Evolutionary conservation across 1,140 invertebrate species (phyloP), one percentile per base, ranked within the genome.

Genomic region (Diorhabda elongata): DNA sequence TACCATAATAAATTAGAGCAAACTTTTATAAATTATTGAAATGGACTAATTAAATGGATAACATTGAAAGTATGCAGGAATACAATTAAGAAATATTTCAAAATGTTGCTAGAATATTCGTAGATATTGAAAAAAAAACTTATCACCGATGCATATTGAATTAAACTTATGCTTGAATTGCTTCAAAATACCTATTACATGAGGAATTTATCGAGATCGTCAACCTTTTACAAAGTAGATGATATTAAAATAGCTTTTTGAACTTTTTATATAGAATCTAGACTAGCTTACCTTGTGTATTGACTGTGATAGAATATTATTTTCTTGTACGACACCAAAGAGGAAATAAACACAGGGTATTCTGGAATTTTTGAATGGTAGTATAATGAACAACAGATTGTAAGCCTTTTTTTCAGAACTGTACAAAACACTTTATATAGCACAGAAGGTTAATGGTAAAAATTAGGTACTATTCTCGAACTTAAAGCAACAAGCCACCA

Each of bases 291-390:
- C 61, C 61, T 62, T 44, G 44, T 62, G 42, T 62, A 44, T 44
- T 62, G 61, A 62, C 61, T 62, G 61, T 62, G 61, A 62, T 62
- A 62, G 61, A 62, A 42, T 62, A 62, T 44, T 62, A 62, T 62
- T n/a, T 62, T 3, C 44, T 62, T 62, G 44, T 62, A 44, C 43
- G 61, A 62, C 42, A 62, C 4, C 11, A 43, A 11, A 44, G n/a
- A 52, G 47, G n/a, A 52, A 52, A 52, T 52, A n/a, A 26, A 26
- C 26, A 26, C 26, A 26, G 26, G 26, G 26, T 26, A 26, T 26
- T 26, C 26, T 26, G 26, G 26, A 26, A 26, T 2, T 26, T 26
- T 26, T 26, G 26, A 26, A 26, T 26, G 26, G 26, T 26, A 26
- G 26, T 26, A 26, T 26, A 26, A 26, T 26, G 26, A 26, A 26